Percentiles rank a stretch among this genome's conserved stretches.
phyloP scores from a whole-genome alignment of 2,797 vertebrate species.

The Nothura maculosa region DNA sequence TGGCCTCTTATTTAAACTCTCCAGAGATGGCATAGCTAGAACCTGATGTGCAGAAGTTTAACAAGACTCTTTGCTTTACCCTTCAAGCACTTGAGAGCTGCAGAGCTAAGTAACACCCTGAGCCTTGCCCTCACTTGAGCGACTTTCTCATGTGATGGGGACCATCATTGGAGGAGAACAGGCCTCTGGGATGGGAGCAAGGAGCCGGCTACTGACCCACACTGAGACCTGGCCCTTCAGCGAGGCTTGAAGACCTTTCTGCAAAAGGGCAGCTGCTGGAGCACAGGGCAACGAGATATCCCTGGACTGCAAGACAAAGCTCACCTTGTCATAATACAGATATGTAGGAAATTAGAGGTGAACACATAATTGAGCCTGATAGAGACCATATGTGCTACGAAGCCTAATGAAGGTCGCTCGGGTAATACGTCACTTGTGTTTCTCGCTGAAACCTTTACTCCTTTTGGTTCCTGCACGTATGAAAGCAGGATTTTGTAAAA shows the following conservation, averaged over 20 bases:
- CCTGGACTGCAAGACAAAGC: not conserved
- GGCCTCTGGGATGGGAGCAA: not conserved
- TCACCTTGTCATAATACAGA: not conserved
- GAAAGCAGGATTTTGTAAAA: not conserved
- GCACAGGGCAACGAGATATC: not conserved
- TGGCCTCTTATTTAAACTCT: not conserved
- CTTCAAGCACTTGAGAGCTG: not conserved
- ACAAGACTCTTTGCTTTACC: not conserved
- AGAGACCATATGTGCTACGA: not conserved
- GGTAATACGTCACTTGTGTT: not conserved
- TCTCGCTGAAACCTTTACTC: not conserved
- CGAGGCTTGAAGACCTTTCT: accelerated
- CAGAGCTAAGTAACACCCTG: not conserved
- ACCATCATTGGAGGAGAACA: accelerated
- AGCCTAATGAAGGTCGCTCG: not conserved
- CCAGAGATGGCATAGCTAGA: not conserved
- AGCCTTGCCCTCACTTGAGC: not conserved
- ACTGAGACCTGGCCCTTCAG: accelerated
- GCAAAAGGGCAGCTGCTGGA: not conserved
- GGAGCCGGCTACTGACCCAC: not conserved
- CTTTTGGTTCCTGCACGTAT: accelerated
- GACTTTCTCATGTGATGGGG: not conserved
- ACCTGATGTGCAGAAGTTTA: not conserved
- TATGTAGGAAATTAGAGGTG: not conserved
- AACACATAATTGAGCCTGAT: not conserved